Percentiles rank a stretch among this genome's conserved stretches.
Conservation (phyloP, 2,888 invertebrate species). For the Vesta saturnalis region DNA sequence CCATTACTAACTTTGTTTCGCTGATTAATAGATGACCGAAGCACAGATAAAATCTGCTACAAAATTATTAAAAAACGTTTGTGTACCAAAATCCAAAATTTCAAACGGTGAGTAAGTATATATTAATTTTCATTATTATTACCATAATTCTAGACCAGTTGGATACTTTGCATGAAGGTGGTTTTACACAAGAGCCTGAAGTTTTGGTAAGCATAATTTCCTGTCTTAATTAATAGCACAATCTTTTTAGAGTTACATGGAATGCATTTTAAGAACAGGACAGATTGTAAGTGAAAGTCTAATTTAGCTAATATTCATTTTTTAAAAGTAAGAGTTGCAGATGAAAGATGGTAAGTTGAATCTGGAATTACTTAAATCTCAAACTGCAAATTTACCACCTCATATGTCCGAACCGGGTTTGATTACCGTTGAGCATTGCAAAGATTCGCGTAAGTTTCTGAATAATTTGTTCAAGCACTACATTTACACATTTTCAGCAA, state of each 20-base stretch:
- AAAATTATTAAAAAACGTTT: conserved; percentile 70
- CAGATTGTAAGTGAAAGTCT: conserved; percentile 61
- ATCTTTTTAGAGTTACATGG: conserved; percentile 62
- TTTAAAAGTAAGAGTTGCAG: too few relatives aligned
- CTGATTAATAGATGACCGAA: conserved; percentile 49
- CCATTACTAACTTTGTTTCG: too few relatives aligned
- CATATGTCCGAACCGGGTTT: neutral
- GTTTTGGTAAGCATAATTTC: conserved; percentile 32
- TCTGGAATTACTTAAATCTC: conserved; percentile 8
- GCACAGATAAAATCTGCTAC: conserved; percentile 71
- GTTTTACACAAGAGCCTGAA: conserved; percentile 42
- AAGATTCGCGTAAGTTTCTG: conserved; percentile 20
- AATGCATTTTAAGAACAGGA: conserved; percentile 63
- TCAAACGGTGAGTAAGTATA: conserved; percentile 63
- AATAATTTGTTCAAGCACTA: neutral
- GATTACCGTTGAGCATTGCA: conserved; percentile 6
- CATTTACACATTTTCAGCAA: neutral
- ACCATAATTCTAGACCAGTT: conserved; percentile 24
- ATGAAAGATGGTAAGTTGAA: conserved; percentile 28
- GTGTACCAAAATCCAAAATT: conserved; percentile 69
- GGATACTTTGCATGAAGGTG: conserved; percentile 45
- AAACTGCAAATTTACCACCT: conserved; percentile 23
- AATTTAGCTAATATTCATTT: neutral
- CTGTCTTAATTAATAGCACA: conserved; percentile 50
- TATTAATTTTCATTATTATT: neutral